These are phyloP conservation scores for Drosophila grimshawi DNA, from an alignment of 1,140 invertebrate species.

Conservation along the genomic window DNA sequence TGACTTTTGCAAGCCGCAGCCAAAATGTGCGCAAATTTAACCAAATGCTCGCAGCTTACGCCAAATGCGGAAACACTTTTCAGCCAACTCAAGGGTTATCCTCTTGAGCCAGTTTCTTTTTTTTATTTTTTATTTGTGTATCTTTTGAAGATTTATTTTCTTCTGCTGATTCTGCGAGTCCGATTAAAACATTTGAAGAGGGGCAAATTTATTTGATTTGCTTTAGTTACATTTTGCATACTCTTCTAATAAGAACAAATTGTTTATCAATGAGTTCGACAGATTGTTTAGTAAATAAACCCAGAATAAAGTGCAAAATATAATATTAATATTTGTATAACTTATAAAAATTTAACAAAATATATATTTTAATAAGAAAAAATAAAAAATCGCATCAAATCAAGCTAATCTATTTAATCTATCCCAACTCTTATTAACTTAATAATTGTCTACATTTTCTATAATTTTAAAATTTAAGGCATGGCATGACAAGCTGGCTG, in stretches of 20 bases:
- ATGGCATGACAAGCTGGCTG: neutral
- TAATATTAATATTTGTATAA: neutral
- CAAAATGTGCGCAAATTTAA: conserved; percentile 38
- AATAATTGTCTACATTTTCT: too few species aligned
- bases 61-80: conserved; percentile 49
- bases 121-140: conserved; percentile 13
- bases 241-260: conserved; percentile 8
- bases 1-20: conserved; percentile 48
- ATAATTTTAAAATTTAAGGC: too few species aligned
- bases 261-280: neutral
- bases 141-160: conserved; percentile 8
- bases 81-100: conserved; percentile 1
- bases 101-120: conserved; percentile 30
- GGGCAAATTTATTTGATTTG: neutral
- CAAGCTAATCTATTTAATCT: too few species aligned
- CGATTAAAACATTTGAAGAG: conserved; percentile 30
- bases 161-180: conserved; percentile 20
- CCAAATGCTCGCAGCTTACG: conserved; percentile 2
- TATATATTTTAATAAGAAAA: neutral
- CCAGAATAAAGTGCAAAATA: too few species aligned
- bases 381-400: too few species aligned
- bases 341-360: neutral
- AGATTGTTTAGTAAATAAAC: too few species aligned
- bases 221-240: neutral
- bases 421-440: too few species aligned